A percentile compares a stretch with the other conserved stretches of the same genome.
Evolutionary conservation across 2,113 vertebrate genomes (phyloP).

Genomic region (Bostrychus sinensis): DNA sequence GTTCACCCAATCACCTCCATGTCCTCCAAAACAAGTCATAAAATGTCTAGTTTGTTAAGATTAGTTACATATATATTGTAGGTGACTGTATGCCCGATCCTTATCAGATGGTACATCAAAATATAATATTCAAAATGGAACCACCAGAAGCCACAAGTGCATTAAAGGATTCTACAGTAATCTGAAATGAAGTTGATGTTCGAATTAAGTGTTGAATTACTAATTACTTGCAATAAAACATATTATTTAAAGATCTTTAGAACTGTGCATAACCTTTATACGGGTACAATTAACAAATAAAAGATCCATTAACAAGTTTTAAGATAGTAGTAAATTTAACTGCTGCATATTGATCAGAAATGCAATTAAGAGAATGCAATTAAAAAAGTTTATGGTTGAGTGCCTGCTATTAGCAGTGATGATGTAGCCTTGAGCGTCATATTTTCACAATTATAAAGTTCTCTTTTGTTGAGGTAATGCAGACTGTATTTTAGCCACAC

Average conservation of each 20-base stretch:
- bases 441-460: slow-evolving; percentile 17
- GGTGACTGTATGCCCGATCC: too few relatives aligned
- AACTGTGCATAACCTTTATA: not conserved
- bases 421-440: slow-evolving; percentile 24
- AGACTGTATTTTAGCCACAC: slow-evolving; percentile 19
- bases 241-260: not conserved
- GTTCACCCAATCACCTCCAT: too few relatives aligned
- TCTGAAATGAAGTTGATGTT: not conserved
- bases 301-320: slow-evolving; percentile 9
- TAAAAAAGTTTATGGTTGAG: slow-evolving; percentile 31
- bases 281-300: not conserved
- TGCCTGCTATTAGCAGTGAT: slow-evolving; percentile 22
- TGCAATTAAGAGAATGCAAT: slow-evolving; percentile 4
- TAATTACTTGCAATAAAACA: not conserved
- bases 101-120: too few relatives aligned
- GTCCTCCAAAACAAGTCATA: too few relatives aligned
- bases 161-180: not conserved
- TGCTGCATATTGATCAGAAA: slow-evolving; percentile 14
- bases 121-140: too few relatives aligned
- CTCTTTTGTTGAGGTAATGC: slow-evolving; percentile 36
- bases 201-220: not conserved
- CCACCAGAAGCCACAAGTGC: not conserved
- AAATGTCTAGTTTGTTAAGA: too few relatives aligned
- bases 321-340: not conserved
- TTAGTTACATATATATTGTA: too few relatives aligned